Conservation (phyloP, 1,140 invertebrate species). For the Brachystomella parvula region DNA sequence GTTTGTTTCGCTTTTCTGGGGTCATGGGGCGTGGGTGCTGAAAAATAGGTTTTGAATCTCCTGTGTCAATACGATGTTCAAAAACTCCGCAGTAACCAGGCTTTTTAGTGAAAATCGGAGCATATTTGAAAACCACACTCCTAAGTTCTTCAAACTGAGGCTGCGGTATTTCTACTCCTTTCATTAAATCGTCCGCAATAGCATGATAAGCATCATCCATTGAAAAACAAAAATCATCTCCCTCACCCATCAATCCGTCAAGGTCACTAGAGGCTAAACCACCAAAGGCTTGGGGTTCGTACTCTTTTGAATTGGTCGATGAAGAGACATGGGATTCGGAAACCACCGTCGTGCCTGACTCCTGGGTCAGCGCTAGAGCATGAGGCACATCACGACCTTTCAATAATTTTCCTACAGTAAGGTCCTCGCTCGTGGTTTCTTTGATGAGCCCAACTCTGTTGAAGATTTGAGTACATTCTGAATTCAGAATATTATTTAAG, state of each 20-base stretch:
- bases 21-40: constrained; percentile 13
- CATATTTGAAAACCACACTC: not conserved
- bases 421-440: not conserved
- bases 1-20: constrained; percentile 17
- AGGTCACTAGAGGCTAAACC: not conserved
- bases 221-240: not conserved
- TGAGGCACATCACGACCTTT: not conserved
- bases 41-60: constrained; percentile 10
- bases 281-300: not conserved
- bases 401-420: constrained; percentile 10
- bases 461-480: not conserved
- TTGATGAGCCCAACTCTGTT: not conserved
- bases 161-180: not conserved
- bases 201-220: not conserved
- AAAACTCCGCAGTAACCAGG: constrained; percentile 16
- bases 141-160: not conserved
- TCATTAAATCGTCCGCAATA: not conserved
- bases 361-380: not conserved
- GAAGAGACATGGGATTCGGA: not conserved
- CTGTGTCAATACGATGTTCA: constrained; percentile 23
- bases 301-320: not conserved
- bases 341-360: not conserved
- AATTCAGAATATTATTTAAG: too few species aligned
- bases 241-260: not conserved
- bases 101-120: constrained; percentile 15